phyloP scores from a whole-genome alignment of 2,888 invertebrate genomes.

The Clusia tigrina region DNA sequence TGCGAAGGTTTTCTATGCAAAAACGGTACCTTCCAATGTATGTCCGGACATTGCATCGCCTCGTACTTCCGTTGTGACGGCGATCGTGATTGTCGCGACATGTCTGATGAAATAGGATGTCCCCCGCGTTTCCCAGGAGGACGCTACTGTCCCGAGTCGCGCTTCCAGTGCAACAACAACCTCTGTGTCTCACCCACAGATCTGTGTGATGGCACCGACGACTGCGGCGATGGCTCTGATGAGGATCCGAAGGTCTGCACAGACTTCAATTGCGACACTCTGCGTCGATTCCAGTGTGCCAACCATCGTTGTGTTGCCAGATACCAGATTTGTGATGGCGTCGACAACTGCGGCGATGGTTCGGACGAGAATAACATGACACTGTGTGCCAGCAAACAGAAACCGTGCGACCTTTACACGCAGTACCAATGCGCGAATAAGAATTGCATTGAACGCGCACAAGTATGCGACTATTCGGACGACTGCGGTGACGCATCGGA shows the following conservation, averaged over 20 bases:
- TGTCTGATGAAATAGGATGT: constrained; percentile 90
- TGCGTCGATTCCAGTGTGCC: constrained; percentile 86
- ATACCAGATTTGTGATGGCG: constrained; percentile 89
- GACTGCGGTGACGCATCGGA: constrained; percentile 92
- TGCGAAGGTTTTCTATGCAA: constrained; percentile 87
- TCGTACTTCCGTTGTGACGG: constrained; percentile 89
- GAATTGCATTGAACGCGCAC: constrained; percentile 79
- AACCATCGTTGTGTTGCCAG: constrained; percentile 87
- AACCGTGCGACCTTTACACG: constrained; percentile 77
- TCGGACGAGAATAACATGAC: constrained; percentile 96
- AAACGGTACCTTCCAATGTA: constrained; percentile 90
- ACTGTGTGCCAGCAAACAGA: constrained; percentile 78
- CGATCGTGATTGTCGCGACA: constrained; percentile 86
- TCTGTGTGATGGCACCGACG: constrained; percentile 91
- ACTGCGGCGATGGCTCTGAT: constrained; percentile 91
- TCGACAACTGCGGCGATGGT: constrained; percentile 93
- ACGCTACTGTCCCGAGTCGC: constrained; percentile 86
- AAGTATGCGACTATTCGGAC: constrained; percentile 87
- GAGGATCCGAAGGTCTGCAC: constrained; percentile 82
- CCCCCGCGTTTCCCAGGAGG: constrained; percentile 88
- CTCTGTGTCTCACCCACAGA: constrained; percentile 89
- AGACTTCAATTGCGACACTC: constrained; percentile 85
- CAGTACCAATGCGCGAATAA: constrained; percentile 91
- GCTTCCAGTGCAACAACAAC: constrained; percentile 92
- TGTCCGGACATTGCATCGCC: constrained; percentile 92